Conservation (phyloP, 1,140 invertebrate genomes). For the Brachionus calyciflorus region DNA sequence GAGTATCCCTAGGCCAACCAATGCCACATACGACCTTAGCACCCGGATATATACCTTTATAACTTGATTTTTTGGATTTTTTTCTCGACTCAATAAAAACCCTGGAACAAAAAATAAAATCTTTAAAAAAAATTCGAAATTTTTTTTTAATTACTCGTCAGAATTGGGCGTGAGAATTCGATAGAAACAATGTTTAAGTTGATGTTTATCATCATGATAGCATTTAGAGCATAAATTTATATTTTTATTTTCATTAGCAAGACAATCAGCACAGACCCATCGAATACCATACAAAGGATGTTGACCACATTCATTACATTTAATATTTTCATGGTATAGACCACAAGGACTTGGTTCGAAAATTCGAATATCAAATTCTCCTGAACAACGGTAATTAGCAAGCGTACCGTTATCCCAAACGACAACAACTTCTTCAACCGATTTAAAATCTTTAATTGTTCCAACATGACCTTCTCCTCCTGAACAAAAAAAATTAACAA, state of each 20-base stretch:
- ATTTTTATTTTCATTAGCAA: conserved; percentile 63
- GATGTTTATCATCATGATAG: conserved; percentile 94
- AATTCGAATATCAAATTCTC: conserved; percentile 86
- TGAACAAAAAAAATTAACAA: too few relatives aligned
- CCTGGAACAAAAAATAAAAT: conserved; percentile 55
- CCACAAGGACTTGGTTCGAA: conserved; percentile 90
- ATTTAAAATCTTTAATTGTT: conserved; percentile 94
- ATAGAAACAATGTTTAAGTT: conserved; percentile 86
- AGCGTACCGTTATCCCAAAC: conserved; percentile 98
- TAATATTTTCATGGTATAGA: conserved; percentile 91
- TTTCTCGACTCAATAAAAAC: conserved; percentile 80
- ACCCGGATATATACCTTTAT: conserved; percentile 87
- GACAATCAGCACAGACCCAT: conserved; percentile 95
- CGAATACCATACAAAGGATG: conserved; percentile 93
- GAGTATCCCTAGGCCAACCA: conserved; percentile 86
- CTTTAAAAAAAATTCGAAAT: background rate
- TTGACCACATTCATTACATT: conserved; percentile 92
- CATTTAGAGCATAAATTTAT: conserved; percentile 94
- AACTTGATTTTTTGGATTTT: conserved; percentile 87
- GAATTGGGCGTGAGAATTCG: conserved; percentile 80
- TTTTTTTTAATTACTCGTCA: conserved; percentile 67
- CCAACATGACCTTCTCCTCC: conserved; percentile 95
- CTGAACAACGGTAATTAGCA: conserved; percentile 93
- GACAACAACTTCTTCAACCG: conserved; percentile 93
- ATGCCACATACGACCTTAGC: conserved; percentile 75